phyloP scores from a whole-genome alignment of 1,140 invertebrate genomes.

The Drosophila orosa region DNA sequence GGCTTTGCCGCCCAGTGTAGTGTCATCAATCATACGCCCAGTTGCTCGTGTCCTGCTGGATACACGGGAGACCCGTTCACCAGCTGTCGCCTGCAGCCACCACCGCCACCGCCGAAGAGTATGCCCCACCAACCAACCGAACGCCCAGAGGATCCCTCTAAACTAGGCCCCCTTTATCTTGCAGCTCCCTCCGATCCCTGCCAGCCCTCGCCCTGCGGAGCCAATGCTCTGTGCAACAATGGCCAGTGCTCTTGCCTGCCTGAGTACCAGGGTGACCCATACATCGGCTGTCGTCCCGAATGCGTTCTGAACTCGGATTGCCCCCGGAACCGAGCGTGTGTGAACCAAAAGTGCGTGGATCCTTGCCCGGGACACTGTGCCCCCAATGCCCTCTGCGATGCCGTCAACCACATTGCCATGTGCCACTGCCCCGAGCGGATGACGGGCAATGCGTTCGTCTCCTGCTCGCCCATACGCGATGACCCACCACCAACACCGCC shows the following conservation, averaged over 20 bases:
- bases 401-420: conserved; percentile 90
- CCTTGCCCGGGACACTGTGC: conserved; percentile 92
- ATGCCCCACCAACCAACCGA: conserved; percentile 29
- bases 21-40: conserved; percentile 89
- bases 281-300: conserved; percentile 90
- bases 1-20: conserved; percentile 88
- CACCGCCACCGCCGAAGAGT: conserved; percentile 80
- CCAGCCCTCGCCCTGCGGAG: conserved; percentile 89
- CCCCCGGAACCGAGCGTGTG: conserved; percentile 89
- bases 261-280: conserved; percentile 91
- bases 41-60: conserved; percentile 88
- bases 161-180: conserved; percentile 78
- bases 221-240: conserved; percentile 90
- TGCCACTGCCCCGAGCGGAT: conserved; percentile 91
- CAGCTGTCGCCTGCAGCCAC: conserved; percentile 85
- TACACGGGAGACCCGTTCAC: conserved; percentile 90
- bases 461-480: conserved; percentile 73
- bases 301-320: conserved; percentile 92
- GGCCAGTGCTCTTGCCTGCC: conserved; percentile 90
- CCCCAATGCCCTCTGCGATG: conserved; percentile 90
- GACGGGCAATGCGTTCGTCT: conserved; percentile 89
- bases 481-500: conserved; percentile 36
- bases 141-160: conserved; percentile 45
- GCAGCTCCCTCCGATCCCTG: conserved; percentile 85
- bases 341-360: conserved; percentile 92